Base-by-base conservation (phyloP, 2,113 vertebrate species). In the Anguilla japonica region DNA sequence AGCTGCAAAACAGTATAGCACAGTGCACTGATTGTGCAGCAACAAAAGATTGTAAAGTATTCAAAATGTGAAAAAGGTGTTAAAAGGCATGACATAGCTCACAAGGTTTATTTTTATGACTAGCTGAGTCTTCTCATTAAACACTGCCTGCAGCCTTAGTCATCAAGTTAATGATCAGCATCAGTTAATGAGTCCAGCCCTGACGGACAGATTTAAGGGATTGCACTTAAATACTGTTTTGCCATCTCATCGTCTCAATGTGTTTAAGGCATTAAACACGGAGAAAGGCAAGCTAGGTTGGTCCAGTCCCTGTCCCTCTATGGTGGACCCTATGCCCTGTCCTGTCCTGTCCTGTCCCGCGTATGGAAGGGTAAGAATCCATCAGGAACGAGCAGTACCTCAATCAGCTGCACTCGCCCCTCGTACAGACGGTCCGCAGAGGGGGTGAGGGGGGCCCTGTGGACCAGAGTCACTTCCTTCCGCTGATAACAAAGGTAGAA, bases 391-490 rank as follows among this genome's bases (percentile, higher is more conserved):
- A 1, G 15, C 7, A 0, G 93, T 96, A 99, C 98, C 97, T 99
- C 98, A n/a, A 97, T 39, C 11, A 99, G 88, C 87, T 96, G 96
- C 79, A 99, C 94, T 57, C 94, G 93, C 29, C 96, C 96, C 0
- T 97, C 93, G 90, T 98, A 93, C 0, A 97, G 91, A 87, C 92
- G 93, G 91, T 99, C 98, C 71, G 98, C 97, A 81, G 94, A 87
- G 0, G 97, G 98, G 39, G 89, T 91, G 84, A 93, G 94, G 5
- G 94, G 86, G 82, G 96, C 96, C 90, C 94, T 75, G 41, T 97
- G 95, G 88, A 96, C 87, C 86, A 99, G 0, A 14, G 94, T 95
- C 95, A 97, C 96, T 78, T 92, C 91, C 8, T 88, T 93, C 22
- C 97, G 95, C 98, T 99, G 1, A 22, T n/a, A 16, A 82, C 91